phyloP scores from a whole-genome alignment of 2,113 vertebrate genomes.

The Probosciger aterrimus region DNA sequence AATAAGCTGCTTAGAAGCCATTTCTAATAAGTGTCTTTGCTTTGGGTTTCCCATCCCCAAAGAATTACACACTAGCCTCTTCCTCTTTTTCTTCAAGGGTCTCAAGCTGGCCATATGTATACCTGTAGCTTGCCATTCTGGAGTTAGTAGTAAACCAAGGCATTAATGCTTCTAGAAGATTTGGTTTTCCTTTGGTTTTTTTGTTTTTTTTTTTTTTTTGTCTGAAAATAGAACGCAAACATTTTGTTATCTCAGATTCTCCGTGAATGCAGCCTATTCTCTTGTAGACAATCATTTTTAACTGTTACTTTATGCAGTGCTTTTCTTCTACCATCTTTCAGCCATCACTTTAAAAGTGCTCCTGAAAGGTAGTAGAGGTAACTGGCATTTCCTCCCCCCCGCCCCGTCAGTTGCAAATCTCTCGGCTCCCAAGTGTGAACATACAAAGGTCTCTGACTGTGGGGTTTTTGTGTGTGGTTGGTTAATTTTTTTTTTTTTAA shows the following conservation, averaged over 20 bases:
- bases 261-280: background rate
- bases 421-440: conserved; percentile 12
- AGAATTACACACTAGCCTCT: background rate
- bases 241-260: background rate
- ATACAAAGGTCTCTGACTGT: background rate
- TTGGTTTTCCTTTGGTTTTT: background rate
- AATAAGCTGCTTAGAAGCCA: conserved; percentile 35
- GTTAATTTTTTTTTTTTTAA: background rate
- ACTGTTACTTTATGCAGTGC: background rate
- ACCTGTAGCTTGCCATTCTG: background rate
- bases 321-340: background rate
- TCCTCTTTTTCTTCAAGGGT: background rate
- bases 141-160: background rate
- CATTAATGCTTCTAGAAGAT: background rate
- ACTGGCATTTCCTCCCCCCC: background rate
- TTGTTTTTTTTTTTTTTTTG: background rate
- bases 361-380: conserved; percentile 7
- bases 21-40: background rate
- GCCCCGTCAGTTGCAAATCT: conserved; percentile 34
- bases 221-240: background rate
- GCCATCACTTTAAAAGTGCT: background rate
- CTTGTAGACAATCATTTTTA: background rate
- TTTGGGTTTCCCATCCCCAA: background rate
- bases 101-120: background rate
- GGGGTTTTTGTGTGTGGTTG: background rate